These are phyloP conservation scores for Apus apus DNA, from an alignment of 2,113 vertebrate species.

Conservation along the genomic window DNA sequence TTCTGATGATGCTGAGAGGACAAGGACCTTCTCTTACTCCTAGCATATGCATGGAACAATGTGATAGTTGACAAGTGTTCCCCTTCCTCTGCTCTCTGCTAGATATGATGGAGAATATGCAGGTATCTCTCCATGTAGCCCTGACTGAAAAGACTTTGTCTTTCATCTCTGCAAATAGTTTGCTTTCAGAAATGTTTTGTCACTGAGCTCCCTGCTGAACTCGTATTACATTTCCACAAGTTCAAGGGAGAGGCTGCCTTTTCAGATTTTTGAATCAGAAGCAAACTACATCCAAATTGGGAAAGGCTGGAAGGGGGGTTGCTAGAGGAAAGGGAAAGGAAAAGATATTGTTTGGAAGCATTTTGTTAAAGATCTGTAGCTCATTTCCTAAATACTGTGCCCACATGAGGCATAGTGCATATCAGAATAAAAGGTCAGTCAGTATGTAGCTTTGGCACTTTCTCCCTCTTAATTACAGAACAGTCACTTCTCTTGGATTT, in stretches of 20 bases:
- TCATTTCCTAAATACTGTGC: not conserved
- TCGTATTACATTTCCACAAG: not conserved
- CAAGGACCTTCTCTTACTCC: not conserved
- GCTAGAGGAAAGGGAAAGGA: not conserved
- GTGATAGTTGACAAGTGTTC: not conserved
- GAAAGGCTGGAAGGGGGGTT: not conserved
- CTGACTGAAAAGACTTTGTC: not conserved
- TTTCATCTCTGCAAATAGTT: not conserved
- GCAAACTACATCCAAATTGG: not conserved
- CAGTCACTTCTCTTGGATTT: not conserved
- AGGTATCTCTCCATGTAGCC: not conserved
- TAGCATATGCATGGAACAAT: not conserved
- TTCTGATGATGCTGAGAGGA: not conserved
- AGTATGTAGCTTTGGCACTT: not conserved
- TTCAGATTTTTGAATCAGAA: not conserved
- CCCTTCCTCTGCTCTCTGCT: not conserved
- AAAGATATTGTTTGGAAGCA: not conserved
- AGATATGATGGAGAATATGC: not conserved
- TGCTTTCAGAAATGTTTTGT: not conserved
- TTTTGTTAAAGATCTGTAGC: not conserved
- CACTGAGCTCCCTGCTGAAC: not conserved
- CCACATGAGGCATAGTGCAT: rapidly evolving
- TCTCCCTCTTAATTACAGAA: not conserved
- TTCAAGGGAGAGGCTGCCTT: not conserved
- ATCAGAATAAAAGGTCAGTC: not conserved